Evolutionary conservation across 2,888 invertebrate genomes (phyloP).

Genomic region (Athalia cordata): DNA sequence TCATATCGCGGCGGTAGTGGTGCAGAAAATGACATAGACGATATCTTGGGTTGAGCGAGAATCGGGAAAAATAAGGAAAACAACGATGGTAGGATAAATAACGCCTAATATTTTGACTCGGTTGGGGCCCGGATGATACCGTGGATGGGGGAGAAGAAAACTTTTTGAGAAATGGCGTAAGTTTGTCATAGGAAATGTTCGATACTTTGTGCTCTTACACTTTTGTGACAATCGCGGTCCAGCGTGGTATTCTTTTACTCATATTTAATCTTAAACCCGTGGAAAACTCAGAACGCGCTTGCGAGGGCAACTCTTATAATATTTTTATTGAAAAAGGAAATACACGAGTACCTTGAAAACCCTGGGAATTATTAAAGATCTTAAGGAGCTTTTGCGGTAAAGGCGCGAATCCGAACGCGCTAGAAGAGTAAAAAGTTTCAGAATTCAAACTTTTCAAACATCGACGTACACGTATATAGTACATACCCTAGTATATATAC

Average conservation of each 20-base stretch:
- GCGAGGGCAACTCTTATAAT: background rate
- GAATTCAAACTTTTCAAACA: slow-evolving; percentile 27
- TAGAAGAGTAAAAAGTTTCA: slow-evolving; percentile 27
- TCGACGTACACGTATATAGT: background rate
- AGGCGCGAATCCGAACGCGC: slow-evolving; percentile 10
- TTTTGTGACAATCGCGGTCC: slow-evolving; percentile 9
- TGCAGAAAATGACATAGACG: slow-evolving; percentile 24
- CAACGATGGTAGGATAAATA: slow-evolving; percentile 26
- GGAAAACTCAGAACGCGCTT: background rate
- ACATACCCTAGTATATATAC: no score
- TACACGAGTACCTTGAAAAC: background rate
- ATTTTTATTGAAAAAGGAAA: slow-evolving; percentile 8
- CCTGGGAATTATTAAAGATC: slow-evolving; percentile 33
- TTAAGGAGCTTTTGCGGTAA: slow-evolving; percentile 30
- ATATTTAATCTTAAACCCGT: slow-evolving; percentile 16
- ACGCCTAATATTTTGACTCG: slow-evolving; percentile 38
- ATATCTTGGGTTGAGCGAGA: background rate
- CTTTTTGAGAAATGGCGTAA: slow-evolving; percentile 32
- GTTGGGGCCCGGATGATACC: background rate
- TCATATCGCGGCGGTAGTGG: slow-evolving; percentile 7
- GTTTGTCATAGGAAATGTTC: slow-evolving; percentile 21
- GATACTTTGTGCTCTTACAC: slow-evolving; percentile 31
- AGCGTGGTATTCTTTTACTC: slow-evolving; percentile 6
- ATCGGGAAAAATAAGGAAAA: slow-evolving; percentile 7
- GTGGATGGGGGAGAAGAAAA: background rate